A percentile compares a stretch with the other conserved stretches of the same genome.
These are phyloP conservation scores for Casuarius casuarius DNA, from an alignment of 2,113 vertebrate genomes.

Conservation along the genomic window DNA sequence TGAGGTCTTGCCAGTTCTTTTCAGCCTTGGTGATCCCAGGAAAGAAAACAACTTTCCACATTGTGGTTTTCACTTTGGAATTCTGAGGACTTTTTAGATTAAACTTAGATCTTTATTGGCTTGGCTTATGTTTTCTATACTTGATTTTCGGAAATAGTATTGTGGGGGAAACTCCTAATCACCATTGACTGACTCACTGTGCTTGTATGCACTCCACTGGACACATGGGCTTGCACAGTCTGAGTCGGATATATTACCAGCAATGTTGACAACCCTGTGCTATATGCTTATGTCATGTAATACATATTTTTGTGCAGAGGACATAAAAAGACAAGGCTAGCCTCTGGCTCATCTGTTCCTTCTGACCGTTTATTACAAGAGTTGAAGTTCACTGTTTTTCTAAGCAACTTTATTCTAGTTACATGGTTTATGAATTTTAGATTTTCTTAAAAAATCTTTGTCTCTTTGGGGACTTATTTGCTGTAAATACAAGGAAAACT, in stretches of 20 bases:
- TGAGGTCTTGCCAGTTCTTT: neutral
- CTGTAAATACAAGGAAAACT: neutral
- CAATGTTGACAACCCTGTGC: too few relatives aligned
- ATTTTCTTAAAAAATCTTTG: neutral
- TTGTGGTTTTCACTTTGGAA: neutral
- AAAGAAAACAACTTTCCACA: neutral
- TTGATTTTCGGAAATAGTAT: neutral
- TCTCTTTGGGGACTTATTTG: neutral
- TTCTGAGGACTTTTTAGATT: neutral
- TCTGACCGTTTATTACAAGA: neutral
- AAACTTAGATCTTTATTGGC: neutral
- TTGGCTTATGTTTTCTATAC: neutral
- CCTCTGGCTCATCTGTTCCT: neutral
- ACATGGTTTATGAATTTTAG: neutral
- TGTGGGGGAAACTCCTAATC: neutral
- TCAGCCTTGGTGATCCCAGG: neutral
- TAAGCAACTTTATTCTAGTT: neutral
- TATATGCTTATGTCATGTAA: neutral
- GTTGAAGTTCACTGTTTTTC: neutral
- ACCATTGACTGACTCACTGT: fast-evolving
- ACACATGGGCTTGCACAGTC: neutral
- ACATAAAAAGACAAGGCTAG: neutral
- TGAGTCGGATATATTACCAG: neutral
- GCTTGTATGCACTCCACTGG: fast-evolving
- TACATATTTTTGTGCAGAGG: neutral